Evolutionary conservation across 2,888 invertebrate genomes (phyloP).

Genomic region (Sarcophaga rosellei): DNA sequence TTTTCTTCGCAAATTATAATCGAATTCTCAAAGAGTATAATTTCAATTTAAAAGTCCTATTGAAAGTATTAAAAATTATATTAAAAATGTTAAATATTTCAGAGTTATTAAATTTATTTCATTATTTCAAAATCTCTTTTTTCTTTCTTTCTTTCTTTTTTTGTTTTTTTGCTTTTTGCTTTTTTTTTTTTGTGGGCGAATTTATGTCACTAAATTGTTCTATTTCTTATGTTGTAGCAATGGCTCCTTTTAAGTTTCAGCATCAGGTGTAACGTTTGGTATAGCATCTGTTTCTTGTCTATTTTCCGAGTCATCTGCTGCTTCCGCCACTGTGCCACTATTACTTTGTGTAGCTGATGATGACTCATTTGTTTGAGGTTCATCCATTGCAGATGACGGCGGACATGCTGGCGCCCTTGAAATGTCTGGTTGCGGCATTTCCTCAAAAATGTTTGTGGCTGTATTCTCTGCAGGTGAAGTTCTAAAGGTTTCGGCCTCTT

Average conservation of each 20-base stretch:
- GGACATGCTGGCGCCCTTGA: background rate
- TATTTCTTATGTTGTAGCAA: conserved; percentile 44
- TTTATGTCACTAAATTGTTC: conserved; percentile 60
- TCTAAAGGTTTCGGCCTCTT: conserved; percentile 10
- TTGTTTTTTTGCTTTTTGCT: too few relatives aligned
- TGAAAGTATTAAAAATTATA: conserved; percentile 1
- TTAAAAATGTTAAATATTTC: conserved; percentile 35
- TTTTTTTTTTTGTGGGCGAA: conserved; percentile 22
- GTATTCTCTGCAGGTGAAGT: conserved; percentile 19
- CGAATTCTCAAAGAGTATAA: too few relatives aligned
- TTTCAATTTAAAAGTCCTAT: background rate
- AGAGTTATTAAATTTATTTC: background rate
- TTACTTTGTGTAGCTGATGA: background rate
- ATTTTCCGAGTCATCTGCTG: conserved; percentile 5
- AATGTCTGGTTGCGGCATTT: conserved; percentile 7
- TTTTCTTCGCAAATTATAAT: too few relatives aligned
- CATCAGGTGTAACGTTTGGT: background rate
- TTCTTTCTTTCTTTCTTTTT: conserved; percentile 5
- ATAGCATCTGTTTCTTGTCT: background rate
- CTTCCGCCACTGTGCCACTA: background rate
- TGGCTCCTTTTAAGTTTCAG: conserved; percentile 52
- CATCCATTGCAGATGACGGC: conserved; percentile 14
- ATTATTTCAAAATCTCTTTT: conserved; percentile 57
- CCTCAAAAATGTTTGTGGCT: conserved; percentile 11
- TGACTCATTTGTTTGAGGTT: conserved; percentile 19